These are phyloP conservation scores for Nudaria mundana DNA, from an alignment of 2,888 invertebrate species.

Conservation along the genomic window DNA sequence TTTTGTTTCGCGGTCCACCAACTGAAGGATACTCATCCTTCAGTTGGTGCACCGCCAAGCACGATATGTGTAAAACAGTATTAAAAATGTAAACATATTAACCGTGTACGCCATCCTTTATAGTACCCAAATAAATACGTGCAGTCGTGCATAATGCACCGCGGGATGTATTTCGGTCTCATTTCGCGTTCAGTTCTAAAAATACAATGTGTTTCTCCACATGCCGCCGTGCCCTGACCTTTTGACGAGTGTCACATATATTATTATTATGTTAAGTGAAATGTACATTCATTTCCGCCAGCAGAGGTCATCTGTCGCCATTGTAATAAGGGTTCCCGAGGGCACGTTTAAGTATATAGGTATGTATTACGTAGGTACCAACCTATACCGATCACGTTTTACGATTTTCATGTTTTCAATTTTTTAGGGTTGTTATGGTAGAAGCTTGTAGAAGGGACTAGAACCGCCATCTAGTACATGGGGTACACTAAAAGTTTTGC, in stretches of 20 bases:
- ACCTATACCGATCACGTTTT: too few species aligned
- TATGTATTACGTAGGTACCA: too few species aligned
- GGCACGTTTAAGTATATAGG: constrained; percentile 15
- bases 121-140: constrained; percentile 3
- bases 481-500: too few species aligned
- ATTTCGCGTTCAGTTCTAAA: constrained; percentile 38
- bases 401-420: too few species aligned
- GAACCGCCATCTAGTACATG: too few species aligned
- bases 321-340: constrained; percentile 41
- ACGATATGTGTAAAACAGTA: too few species aligned
- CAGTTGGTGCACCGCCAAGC: too few species aligned
- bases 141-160: constrained; percentile 29
- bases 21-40: too few species aligned
- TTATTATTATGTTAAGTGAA: constrained; percentile 44
- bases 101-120: not conserved
- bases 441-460: too few species aligned
- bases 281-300: constrained; percentile 48
- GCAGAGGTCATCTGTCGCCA: constrained; percentile 51
- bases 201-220: constrained; percentile 45
- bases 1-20: too few species aligned
- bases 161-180: constrained; percentile 25
- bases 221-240: constrained; percentile 44
- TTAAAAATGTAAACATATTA: too few species aligned
- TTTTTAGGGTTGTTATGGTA: too few species aligned
- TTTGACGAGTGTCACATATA: constrained; percentile 44